Percentiles rank a stretch among this genome's conserved stretches.
These are phyloP conservation scores for Andricus quercusramuli DNA, from an alignment of 2,888 invertebrate genomes.

Conservation along the genomic window DNA sequence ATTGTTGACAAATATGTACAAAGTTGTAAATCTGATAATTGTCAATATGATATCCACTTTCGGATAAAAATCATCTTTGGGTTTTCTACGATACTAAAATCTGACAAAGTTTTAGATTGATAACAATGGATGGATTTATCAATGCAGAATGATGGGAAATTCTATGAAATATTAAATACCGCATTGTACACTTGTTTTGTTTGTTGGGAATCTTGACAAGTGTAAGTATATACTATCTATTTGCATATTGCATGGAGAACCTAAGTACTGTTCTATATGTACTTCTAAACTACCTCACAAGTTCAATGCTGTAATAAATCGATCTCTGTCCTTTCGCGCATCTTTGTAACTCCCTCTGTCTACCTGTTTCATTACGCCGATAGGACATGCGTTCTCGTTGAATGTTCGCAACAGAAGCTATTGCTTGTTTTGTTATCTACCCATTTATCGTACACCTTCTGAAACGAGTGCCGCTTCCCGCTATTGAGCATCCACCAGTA, in stretches of 20 bases:
- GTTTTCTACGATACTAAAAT: too few species aligned
- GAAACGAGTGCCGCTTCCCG: neutral
- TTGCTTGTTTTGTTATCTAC: constrained; percentile 1
- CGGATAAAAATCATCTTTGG: too few species aligned
- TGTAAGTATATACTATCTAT: neutral
- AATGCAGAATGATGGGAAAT: too few species aligned
- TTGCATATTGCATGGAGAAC: neutral
- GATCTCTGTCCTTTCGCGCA: constrained; percentile 16
- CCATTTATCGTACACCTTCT: constrained; percentile 11
- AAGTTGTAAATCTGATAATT: too few species aligned
- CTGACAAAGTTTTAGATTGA: too few species aligned
- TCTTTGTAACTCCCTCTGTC: constrained; percentile 16
- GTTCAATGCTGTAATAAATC: constrained; percentile 34
- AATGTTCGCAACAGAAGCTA: constrained; percentile 5
- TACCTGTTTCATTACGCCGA: neutral
- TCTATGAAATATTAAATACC: too few species aligned
- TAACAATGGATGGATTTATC: too few species aligned
- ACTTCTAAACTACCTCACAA: constrained; percentile 6
- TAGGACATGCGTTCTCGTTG: neutral
- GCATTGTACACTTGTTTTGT: neutral
- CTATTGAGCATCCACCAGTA: neutral
- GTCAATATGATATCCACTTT: too few species aligned
- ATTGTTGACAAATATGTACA: too few species aligned
- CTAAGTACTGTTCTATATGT: neutral
- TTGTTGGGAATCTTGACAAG: neutral